Conservation (phyloP, 2,113 vertebrate genomes). For the Danionella cerebrum region DNA sequence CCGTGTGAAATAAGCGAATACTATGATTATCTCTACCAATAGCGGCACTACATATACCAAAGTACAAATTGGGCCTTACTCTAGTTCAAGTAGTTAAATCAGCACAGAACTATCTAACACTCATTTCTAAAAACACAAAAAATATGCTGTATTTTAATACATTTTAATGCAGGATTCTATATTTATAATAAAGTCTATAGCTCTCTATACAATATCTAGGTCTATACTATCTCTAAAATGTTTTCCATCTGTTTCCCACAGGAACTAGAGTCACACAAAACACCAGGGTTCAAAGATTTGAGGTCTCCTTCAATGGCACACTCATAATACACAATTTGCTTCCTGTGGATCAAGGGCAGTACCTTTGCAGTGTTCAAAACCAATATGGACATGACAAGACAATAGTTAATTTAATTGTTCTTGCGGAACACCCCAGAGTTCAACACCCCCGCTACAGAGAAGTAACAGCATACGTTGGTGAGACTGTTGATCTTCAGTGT, state of each 20-base stretch:
- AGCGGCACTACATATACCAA: too few species aligned
- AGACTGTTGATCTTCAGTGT: slow-evolving; percentile 70
- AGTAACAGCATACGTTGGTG: slow-evolving; percentile 67
- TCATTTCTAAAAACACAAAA: too few species aligned
- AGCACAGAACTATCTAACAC: too few species aligned
- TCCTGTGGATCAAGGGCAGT: slow-evolving; percentile 73
- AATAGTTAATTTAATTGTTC: slow-evolving; percentile 61
- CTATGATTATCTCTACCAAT: too few species aligned
- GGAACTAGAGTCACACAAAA: slow-evolving; percentile 71
- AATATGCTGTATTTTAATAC: too few species aligned
- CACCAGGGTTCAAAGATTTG: slow-evolving; percentile 68
- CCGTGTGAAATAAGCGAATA: too few species aligned
- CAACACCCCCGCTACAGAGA: slow-evolving; percentile 68
- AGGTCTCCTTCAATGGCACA: slow-evolving; percentile 78
- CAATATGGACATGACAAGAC: slow-evolving; percentile 67
- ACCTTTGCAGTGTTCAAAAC: slow-evolving; percentile 77
- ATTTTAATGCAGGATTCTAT: too few species aligned
- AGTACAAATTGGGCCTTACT: too few species aligned
- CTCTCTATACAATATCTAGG: too few species aligned
- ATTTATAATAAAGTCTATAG: too few species aligned
- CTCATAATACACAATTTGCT: slow-evolving; percentile 71
- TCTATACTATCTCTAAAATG: neutral
- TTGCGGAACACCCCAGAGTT: slow-evolving; percentile 66
- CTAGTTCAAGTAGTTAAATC: too few species aligned
- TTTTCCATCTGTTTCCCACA: slow-evolving; percentile 43